Evolutionary conservation across 1,140 invertebrate species (phyloP).

Genomic region (Subanguina moxae): DNA sequence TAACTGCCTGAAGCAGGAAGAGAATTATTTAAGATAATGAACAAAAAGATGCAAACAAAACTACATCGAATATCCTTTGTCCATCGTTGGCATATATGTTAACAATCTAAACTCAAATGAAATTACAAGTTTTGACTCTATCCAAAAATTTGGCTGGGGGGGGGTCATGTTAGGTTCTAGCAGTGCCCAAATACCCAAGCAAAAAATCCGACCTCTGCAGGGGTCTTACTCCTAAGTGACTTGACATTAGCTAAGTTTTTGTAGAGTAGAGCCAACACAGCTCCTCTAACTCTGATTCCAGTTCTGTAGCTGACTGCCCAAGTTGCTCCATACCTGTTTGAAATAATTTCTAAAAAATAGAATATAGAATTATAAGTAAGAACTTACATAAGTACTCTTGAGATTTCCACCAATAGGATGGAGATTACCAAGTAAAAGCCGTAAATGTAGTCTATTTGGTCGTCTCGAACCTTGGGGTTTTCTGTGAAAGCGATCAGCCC

Average conservation of each 20-base stretch:
- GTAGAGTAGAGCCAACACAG: constrained; percentile 67
- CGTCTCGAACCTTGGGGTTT: constrained; percentile 27
- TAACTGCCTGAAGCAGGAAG: constrained; percentile 59
- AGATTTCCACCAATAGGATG: constrained; percentile 36
- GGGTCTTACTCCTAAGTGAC: constrained; percentile 64
- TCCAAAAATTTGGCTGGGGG: neutral
- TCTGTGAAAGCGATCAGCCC: constrained; percentile 53
- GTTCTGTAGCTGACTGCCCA: constrained; percentile 68
- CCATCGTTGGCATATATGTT: constrained; percentile 71
- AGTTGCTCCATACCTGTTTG: constrained; percentile 67
- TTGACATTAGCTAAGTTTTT: constrained; percentile 67
- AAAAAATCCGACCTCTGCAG: constrained; percentile 65
- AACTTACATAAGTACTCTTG: neutral
- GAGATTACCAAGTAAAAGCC: constrained; percentile 47
- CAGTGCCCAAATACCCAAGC: too few relatives aligned
- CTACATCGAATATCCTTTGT: constrained; percentile 66
- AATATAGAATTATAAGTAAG: neutral
- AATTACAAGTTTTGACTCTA: neutral
- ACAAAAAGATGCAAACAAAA: neutral
- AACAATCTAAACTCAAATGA: constrained; percentile 64
- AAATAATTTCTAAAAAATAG: constrained; percentile 40
- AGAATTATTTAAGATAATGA: neutral
- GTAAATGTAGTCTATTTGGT: constrained; percentile 37
- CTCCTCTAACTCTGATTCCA: constrained; percentile 66
- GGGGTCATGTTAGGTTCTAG: neutral